Evolutionary conservation across 1,140 invertebrate genomes (phyloP), one percentile per base, ranked within the genome.

Genomic region (Euura saliciscinereae): DNA sequence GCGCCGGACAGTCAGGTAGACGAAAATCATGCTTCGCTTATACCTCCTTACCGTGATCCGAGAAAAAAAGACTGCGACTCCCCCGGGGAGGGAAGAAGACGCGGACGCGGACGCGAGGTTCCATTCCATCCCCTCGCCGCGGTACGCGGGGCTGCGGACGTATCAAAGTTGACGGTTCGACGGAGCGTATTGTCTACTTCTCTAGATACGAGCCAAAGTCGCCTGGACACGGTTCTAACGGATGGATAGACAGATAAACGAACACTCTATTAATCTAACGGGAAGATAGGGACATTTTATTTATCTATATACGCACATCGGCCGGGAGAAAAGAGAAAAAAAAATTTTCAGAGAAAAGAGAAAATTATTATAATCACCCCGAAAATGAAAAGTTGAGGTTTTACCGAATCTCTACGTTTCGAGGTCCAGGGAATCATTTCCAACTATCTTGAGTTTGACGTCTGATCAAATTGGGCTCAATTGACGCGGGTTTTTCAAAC

Each of bases 141-240:
- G 28, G 28, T 28, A 28, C 28, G 28, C 28, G 1, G 28, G 28
- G 51, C 10, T 59, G 51, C 51, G 51, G 51, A 59, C 3, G 51
- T 6, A 59, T 59, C 51, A 59, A 59, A 59, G 51, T 59, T 59
- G 51, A 59, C 51, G 51, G 51, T 59, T 59, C 51, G 51, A 59
- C 51, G 51, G 51, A 59, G 51, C 51, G 51, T 59, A n/a, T 59
- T 59, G 51, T 59, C 51, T 59, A n/a, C 51, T 59, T 28, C 28
- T 28, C 51, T 59, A 4, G 8, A 8, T 59, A 8, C 13, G 2
- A 6, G 51, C 13, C 51, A n/a, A 59, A 59, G 51, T 59, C 51
- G 51, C 13, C 51, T 8, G 51, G 51, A 59, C 51, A n/a, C 5
- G 51, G 51, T 11, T 59, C 51, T 4, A 59, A 59, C 51, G 51